phyloP scores from a whole-genome alignment of 2,797 vertebrate species.

The Urosaurus nigricauda region DNA sequence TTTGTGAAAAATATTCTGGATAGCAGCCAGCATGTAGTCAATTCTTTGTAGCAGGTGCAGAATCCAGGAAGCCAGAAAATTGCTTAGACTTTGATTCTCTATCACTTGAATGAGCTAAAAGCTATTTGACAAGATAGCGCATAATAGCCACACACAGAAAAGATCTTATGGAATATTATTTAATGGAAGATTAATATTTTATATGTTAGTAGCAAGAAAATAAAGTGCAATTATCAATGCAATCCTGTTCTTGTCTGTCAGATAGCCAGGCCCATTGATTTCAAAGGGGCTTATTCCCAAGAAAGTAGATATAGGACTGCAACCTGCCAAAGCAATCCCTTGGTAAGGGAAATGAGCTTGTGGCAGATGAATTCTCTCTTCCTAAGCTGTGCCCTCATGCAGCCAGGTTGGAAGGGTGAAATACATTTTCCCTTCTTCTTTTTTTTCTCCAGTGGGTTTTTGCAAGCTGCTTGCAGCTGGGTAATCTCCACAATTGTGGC shows the following conservation, averaged over 20 bases:
- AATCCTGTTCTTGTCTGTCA: not conserved
- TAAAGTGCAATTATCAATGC: slow-evolving; percentile 6
- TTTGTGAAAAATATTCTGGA: slow-evolving; percentile 42
- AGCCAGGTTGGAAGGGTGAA: not conserved
- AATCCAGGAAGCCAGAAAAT: slow-evolving; percentile 47
- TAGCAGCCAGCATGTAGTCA: slow-evolving; percentile 50
- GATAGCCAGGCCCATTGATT: not conserved
- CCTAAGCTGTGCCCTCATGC: not conserved
- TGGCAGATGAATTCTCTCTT: not conserved
- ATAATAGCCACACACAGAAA: slow-evolving; percentile 26
- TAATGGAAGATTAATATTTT: slow-evolving; percentile 54
- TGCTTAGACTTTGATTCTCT: slow-evolving; percentile 54
- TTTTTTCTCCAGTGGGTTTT: not conserved
- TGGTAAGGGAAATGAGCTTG: not conserved
- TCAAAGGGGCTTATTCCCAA: not conserved
- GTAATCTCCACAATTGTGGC: not conserved
- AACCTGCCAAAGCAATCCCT: slow-evolving; percentile 27
- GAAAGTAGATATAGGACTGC: not conserved
- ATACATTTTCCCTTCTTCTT: not conserved
- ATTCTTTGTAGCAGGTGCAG: slow-evolving; percentile 48
- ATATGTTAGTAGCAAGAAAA: slow-evolving; percentile 60
- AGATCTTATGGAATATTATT: slow-evolving; percentile 46
- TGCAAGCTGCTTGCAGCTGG: not conserved
- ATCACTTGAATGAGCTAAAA: slow-evolving; percentile 64
- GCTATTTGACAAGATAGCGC: slow-evolving; percentile 47